phyloP scores from a whole-genome alignment of 2,113 vertebrate species.

The Calonectris borealis region DNA sequence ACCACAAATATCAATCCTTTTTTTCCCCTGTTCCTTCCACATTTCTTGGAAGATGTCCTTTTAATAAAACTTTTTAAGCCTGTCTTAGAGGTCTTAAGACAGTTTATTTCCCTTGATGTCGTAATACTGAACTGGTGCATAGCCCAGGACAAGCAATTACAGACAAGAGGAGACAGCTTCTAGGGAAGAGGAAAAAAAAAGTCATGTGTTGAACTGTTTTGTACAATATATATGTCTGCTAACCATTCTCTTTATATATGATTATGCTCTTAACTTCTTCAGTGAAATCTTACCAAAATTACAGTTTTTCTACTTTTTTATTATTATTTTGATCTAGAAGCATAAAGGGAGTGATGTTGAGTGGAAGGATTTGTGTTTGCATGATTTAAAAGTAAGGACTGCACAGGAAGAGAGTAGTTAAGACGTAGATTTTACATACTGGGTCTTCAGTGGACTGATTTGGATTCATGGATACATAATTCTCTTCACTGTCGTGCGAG shows the following conservation, averaged over 20 bases:
- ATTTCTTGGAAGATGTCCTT: background rate
- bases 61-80: background rate
- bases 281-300: background rate
- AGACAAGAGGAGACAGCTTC: background rate
- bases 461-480: conserved; percentile 96
- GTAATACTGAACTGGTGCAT: background rate
- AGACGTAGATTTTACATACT: conserved; percentile 84
- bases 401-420: conserved; percentile 60
- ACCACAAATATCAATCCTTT: background rate
- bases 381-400: conserved; percentile 35
- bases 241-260: background rate
- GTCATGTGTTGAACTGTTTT: background rate
- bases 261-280: background rate
- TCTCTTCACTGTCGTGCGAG: conserved; percentile 96
- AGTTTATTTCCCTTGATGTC: background rate
- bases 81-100: background rate
- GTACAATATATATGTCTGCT: background rate
- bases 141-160: background rate
- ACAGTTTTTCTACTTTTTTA: background rate
- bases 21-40: background rate
- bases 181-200: background rate
- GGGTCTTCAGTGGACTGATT: conserved; percentile 91
- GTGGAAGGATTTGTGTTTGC: background rate
- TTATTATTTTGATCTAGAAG: background rate
- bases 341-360: background rate